Evolutionary conservation across 2,113 vertebrate genomes (phyloP), one percentile per base, ranked within the genome.

Genomic region (Platichthys stellatus): DNA sequence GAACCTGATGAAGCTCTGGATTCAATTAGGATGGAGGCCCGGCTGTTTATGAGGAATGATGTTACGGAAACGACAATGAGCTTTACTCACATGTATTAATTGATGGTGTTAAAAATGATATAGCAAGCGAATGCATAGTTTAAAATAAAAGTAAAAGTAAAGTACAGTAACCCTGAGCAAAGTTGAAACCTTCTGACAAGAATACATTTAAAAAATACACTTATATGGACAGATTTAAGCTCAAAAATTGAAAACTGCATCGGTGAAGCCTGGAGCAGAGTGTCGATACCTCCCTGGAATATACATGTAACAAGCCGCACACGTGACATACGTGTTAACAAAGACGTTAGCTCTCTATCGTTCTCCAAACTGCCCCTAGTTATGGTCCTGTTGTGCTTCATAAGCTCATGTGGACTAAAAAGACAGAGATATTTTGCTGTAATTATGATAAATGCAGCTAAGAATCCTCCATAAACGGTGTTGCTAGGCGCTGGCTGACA

Each of bases 401-500:
- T 47, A 67, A 70, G 74, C 75, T 72, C 24, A 11, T 66, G 79
- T 20, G 0, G 56, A 77, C 72, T 83, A 51, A 74, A 84, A 84
- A 78, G 54, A 54, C 62, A 24, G 31, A 58, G 53, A 80, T 82
- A 84, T 76, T 83, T 88, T 73, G 62, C 86, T 69, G 66, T 79
- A 86, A 88, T 85, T 88, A 83, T 76, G 53, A 59, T 70, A 77
- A 84, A 78, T 57, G 74, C 43, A 64, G 87, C 87, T 63, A 84
- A 85, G 76, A 84, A 87, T 75, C 63, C 23, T 57, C 71, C 74
- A 80, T 89, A 86, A 90, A 84, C 47, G 77, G n/a, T 81, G 86
- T 88, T 86, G 80, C 80, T 84, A 80, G 80, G 85, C 77, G n/a
- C 73, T 70, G 62, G 80, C 69, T 77, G 68, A 83, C 85, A 77